These are phyloP conservation scores for Stegophylla sp. DNA, from an alignment of 2,888 invertebrate genomes.

Conservation along the genomic window DNA sequence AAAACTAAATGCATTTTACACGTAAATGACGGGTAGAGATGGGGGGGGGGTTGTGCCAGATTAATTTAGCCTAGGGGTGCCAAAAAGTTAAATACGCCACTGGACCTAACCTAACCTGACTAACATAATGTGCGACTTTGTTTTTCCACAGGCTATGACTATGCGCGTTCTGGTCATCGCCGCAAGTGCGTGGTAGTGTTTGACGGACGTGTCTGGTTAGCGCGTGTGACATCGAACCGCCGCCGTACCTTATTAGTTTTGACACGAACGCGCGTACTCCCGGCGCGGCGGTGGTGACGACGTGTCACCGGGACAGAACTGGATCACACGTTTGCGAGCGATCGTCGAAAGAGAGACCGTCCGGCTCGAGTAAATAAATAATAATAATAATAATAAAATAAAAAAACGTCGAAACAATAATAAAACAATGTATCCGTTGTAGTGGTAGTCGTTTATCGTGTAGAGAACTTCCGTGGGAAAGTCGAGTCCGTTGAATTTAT, in stretches of 20 bases:
- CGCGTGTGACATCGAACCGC: conserved; percentile 14
- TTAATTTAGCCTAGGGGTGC: too few species aligned
- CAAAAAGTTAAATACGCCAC: too few species aligned
- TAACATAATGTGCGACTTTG: too few species aligned
- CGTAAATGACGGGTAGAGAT: too few species aligned
- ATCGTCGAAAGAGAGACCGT: conserved; percentile 30
- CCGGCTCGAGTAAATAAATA: conserved; percentile 8
- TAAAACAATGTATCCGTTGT: conserved; percentile 24
- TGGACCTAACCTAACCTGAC: too few species aligned
- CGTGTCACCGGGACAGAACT: conserved; percentile 52
- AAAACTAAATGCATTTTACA: too few species aligned
- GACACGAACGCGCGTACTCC: background rate
- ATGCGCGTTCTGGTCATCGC: conserved; percentile 15
- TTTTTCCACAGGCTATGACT: too few species aligned
- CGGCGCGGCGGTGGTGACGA: conserved; percentile 21
- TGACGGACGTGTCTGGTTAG: conserved; percentile 43
- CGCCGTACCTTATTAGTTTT: conserved; percentile 55
- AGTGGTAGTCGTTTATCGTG: background rate
- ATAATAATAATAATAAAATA: conserved; percentile 5
- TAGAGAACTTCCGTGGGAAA: conserved; percentile 59
- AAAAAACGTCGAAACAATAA: background rate
- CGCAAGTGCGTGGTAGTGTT: conserved; percentile 1
- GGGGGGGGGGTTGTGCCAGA: too few species aligned
- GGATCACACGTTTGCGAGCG: conserved; percentile 6
- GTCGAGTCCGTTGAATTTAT: conserved; percentile 44